Conservation (phyloP, 37 sponge, comb jelly and placozoan species). For the Diacarnus erythraeanus region DNA sequence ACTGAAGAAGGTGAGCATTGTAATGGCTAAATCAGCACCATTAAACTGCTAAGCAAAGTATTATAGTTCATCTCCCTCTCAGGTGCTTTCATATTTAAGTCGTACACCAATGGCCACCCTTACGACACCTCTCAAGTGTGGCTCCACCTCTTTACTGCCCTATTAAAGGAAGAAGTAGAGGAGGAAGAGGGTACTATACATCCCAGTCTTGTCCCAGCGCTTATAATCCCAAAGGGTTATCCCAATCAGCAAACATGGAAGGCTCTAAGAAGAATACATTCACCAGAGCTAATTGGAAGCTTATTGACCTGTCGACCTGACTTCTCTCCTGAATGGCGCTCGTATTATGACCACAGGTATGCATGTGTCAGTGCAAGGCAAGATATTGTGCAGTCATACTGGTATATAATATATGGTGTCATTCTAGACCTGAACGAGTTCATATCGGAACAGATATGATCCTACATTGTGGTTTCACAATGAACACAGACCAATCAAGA, state of each 20-base stretch:
- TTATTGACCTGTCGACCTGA: slow-evolving; percentile 74
- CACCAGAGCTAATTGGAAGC: slow-evolving; percentile 77
- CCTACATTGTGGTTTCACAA: slow-evolving; percentile 59
- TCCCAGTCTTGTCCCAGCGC: slow-evolving; percentile 61
- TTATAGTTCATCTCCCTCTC: neutral
- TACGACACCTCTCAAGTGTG: slow-evolving; percentile 83
- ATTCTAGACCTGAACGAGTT: slow-evolving; percentile 70
- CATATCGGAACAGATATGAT: slow-evolving; percentile 68
- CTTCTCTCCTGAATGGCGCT: slow-evolving; percentile 80
- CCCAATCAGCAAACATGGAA: slow-evolving; percentile 84
- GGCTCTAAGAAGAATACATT: slow-evolving; percentile 43
- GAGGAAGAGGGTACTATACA: neutral
- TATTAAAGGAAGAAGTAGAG: slow-evolving; percentile 44
- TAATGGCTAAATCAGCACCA: neutral
- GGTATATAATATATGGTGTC: neutral
- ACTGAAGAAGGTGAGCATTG: slow-evolving; percentile 66
- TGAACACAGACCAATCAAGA: slow-evolving; percentile 12
- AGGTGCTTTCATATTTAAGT: slow-evolving; percentile 78
- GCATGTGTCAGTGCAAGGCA: neutral
- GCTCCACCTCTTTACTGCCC: slow-evolving; percentile 47
- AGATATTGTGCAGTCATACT: neutral
- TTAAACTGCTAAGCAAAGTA: neutral
- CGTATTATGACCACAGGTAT: slow-evolving; percentile 79
- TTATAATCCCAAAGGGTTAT: slow-evolving; percentile 59
- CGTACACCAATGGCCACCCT: slow-evolving; percentile 87